Base-by-base conservation (phyloP, 2,797 vertebrate species). In the Uromys caudimaculatus region DNA sequence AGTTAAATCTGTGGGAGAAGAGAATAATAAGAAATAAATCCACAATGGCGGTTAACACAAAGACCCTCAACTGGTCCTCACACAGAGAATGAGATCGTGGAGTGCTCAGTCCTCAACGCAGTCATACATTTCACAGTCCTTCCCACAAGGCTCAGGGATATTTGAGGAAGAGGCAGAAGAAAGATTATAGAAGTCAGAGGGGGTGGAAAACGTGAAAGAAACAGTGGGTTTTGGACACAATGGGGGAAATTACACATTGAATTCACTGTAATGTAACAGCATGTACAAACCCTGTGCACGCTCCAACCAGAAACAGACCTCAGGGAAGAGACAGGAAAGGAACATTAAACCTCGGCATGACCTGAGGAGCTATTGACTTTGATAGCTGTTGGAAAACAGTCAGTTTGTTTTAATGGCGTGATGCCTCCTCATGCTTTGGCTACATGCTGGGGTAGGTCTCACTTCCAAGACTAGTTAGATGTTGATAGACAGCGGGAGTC, bases 1-100 rank as follows among this genome's bases (percentile, higher is more conserved):
- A 29, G 64, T 85, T 24, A 95, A 78, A 71, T 98, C 99, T 99
- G 16, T 69, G 47, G 44, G 52, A 90, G 50, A 54, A 91, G 82
- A 97, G 78, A 93, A 98, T 71, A 96, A 3, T 96, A 95, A 76
- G 69, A 73, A 79, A 86, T 97, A 50, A 96, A 95, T 8, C 87
- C 3, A 50, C 0, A 0, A 7, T 9, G 21, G 44, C 21, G n/a
- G 9, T 69, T 4, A 52, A n/a, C 44, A 50, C 83, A 69, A 62
- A 84, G 60, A 69, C 6, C 21, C 47, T 52, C 32, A 13, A 14
- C 21, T 86, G 32, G 83, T 69, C 62, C 27, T 69, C 3, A 0
- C 62, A 17, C 0, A 4, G 47, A 52, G 47, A 52, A 86, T 27
- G 21, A 86, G 83, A 27, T 32, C 52, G 2, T 4, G 4, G 23